These are phyloP conservation scores for Paedocypris sp. DNA, from an alignment of 2,113 vertebrate species.

Conservation along the genomic window DNA sequence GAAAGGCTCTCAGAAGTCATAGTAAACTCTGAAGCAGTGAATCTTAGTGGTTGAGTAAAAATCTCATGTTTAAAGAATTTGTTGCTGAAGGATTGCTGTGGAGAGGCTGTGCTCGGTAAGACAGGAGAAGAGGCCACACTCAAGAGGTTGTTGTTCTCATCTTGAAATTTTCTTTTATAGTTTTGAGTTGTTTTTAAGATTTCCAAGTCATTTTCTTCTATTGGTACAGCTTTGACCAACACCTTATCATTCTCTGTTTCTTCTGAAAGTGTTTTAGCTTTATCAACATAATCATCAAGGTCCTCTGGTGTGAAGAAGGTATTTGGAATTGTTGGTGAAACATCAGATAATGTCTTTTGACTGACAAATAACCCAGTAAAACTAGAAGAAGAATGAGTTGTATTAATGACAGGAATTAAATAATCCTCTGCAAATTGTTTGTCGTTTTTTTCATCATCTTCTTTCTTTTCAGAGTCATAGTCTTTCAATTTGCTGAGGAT, in stretches of 20 bases:
- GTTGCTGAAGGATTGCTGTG: neutral
- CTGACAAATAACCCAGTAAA: constrained; percentile 25
- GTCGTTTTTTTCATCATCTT: neutral
- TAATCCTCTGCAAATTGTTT: constrained; percentile 40
- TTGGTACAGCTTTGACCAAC: constrained; percentile 19
- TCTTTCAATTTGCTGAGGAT: neutral
- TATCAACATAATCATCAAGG: neutral
- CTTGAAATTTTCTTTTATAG: too few species aligned
- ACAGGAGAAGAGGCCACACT: constrained; percentile 18
- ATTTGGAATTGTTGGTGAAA: fast-evolving
- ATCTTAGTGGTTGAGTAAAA: neutral
- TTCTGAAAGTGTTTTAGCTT: neutral
- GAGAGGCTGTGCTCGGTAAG: neutral
- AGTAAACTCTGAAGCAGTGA: constrained; percentile 23
- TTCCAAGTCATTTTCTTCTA: constrained; percentile 13
- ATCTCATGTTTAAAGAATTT: neutral
- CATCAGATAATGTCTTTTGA: neutral
- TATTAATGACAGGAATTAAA: constrained; percentile 43
- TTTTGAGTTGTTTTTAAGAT: constrained; percentile 1
- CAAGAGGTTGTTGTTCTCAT: constrained; percentile 1
- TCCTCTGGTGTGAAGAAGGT: neutral
- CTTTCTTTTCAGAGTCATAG: neutral
- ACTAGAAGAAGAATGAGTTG: constrained; percentile 16
- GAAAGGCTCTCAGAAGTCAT: constrained; percentile 23
- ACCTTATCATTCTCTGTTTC: constrained; percentile 16